These are phyloP conservation scores for Microplitis mediator DNA, from an alignment of 1,140 invertebrate species.

Conservation along the genomic window DNA sequence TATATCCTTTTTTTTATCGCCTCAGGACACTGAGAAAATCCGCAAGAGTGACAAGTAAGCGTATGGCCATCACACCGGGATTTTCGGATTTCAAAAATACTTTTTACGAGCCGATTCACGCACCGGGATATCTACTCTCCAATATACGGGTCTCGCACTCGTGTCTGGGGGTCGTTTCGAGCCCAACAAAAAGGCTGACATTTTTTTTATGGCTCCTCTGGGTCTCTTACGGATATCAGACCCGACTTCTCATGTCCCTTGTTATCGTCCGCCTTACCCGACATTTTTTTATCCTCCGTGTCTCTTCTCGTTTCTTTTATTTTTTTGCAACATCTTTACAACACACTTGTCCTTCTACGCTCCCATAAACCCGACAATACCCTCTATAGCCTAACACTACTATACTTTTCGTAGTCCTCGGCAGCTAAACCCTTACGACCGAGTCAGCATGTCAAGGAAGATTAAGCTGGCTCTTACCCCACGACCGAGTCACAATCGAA, in stretches of 20 bases:
- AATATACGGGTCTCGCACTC: background rate
- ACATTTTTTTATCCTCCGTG: background rate
- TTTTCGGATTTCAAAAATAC: background rate
- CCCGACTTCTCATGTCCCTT: background rate
- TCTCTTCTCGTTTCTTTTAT: background rate
- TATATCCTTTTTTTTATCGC: too few relatives aligned
- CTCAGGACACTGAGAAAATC: too few relatives aligned
- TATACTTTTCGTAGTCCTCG: too few relatives aligned
- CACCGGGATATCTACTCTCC: background rate
- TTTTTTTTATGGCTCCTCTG: background rate
- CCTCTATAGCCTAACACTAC: background rate
- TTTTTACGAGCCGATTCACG: background rate
- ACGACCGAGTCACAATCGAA: background rate
- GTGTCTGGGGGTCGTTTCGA: background rate
- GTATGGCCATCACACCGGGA: background rate
- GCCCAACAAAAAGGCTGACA: background rate
- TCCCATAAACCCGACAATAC: too few relatives aligned
- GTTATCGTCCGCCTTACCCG: background rate
- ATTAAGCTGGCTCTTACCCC: background rate
- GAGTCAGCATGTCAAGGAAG: conserved; percentile 4
- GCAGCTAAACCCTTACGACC: background rate
- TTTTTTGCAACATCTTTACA: background rate
- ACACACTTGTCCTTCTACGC: background rate
- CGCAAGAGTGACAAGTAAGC: too few relatives aligned
- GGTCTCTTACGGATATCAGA: background rate